Evolutionary conservation across 2,113 vertebrate species (phyloP).

Genomic region (Melanerpes formicivorus): DNA sequence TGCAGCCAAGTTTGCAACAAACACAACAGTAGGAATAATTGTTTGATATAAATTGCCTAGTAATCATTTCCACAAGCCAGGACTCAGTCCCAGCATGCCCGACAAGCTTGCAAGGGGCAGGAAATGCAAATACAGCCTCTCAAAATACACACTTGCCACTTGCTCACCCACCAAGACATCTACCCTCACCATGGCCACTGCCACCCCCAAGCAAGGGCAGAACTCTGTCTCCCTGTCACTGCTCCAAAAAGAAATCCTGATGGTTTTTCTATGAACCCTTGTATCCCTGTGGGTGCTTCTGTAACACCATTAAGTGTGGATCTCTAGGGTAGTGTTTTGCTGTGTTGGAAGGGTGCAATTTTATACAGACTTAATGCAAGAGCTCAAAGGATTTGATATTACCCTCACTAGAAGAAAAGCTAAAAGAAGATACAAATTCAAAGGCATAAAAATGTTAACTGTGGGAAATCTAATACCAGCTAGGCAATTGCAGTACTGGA

Average conservation of each 20-base stretch:
- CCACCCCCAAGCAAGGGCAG: not conserved
- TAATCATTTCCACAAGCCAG: not conserved
- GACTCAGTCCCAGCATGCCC: not conserved
- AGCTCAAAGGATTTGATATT: not conserved
- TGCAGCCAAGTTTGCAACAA: slow-evolving; percentile 31
- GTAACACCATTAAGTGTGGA: not conserved
- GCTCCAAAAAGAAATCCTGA: not conserved
- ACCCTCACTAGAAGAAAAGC: not conserved
- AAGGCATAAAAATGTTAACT: not conserved
- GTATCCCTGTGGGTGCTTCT: not conserved
- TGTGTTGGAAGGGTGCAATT: not conserved
- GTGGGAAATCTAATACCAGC: not conserved
- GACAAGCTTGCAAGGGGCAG: rapidly evolving
- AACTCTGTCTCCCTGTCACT: not conserved
- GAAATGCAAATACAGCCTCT: not conserved
- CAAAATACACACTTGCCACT: rapidly evolving
- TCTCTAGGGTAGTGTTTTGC: not conserved
- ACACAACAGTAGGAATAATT: not conserved
- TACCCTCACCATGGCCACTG: not conserved
- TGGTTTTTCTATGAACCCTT: not conserved
- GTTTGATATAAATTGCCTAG: slow-evolving; percentile 2
- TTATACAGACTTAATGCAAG: not conserved
- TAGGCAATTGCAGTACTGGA: not conserved
- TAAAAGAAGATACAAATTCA: not conserved
- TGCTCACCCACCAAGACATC: rapidly evolving